Base-by-base conservation (phyloP, 2,113 vertebrate genomes). In the Lagopus muta region DNA sequence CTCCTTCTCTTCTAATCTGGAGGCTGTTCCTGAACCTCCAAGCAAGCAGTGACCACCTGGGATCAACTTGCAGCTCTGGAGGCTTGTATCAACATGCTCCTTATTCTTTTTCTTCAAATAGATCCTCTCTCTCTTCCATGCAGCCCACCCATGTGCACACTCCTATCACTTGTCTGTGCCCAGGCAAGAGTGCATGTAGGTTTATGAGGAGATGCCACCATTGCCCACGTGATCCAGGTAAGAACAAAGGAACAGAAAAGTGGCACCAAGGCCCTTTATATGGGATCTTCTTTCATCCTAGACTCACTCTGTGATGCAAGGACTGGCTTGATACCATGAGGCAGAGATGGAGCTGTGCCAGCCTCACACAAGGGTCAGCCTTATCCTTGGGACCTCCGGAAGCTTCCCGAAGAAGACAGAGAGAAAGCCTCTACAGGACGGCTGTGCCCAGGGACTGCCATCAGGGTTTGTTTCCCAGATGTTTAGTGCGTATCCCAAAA, bases 401-500 rank as follows among this genome's bases (percentile, higher is more conserved):
- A n/a, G 36, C 48, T 10, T 36, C 34, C 24, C 65, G 47, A 8
- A 88, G 19, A 50, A 75, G 24, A 47, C 0, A 1, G 1, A 22
- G n/a, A 80, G 47, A 67, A 86, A 62, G 19, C 13, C 30, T 38
- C 38, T 25, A 6, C 11, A 42, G 45, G 5, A 30, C 3, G 16
- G 28, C 5, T 45, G 25, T 40, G 50, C 24, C 28, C 45, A 66
- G 55, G 58, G 67, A 57, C 30, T 66, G 58, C 20, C 70, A 5
- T 48, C n/a, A 21, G 3, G 2, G 5, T 58, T n/a, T 48, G 54
- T 17, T 57, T 77, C 17, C 40, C 13, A 0, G 0, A 30, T n/a
- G 34, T 11, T 55, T 45, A 42, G 10, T 11, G 16, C 0, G 0
- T 38, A 27, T 45, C 58, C 47, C 64, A 58, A 58, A 86, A 66